A percentile compares a stretch with the other conserved stretches of the same genome.
phyloP scores from a whole-genome alignment of 1,140 invertebrate genomes.

The Pemphigus obesinymphae region DNA sequence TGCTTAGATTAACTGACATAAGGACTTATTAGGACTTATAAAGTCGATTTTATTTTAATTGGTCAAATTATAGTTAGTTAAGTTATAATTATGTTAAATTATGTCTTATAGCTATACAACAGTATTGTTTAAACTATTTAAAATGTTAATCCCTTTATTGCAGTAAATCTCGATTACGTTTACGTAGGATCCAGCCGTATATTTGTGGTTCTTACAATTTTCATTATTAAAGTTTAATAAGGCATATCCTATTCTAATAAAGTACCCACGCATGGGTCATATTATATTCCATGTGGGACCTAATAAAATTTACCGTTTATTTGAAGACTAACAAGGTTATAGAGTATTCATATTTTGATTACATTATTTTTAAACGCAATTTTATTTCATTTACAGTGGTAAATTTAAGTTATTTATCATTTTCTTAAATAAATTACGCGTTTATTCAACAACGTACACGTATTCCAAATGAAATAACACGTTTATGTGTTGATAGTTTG shows the following conservation, averaged over 20 bases:
- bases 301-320: background rate
- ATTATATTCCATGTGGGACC: background rate
- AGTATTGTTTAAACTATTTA: background rate
- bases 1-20: background rate
- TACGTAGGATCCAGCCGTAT: background rate
- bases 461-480: too few species aligned
- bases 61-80: background rate
- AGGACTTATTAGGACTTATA: background rate
- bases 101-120: background rate
- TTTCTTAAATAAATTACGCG: too few species aligned
- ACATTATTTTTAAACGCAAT: too few species aligned
- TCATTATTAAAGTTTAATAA: background rate
- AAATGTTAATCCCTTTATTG: background rate
- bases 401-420: too few species aligned
- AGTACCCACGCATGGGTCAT: too few species aligned
- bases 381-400: background rate
- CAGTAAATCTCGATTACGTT: slow-evolving; percentile 19
- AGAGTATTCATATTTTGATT: too few species aligned
- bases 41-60: background rate
- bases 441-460: too few species aligned
- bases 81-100: background rate
- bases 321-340: too few species aligned
- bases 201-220: background rate
- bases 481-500: too few species aligned
- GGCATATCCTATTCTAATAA: background rate